These are phyloP conservation scores for Metopia argyrocephala DNA, from an alignment of 2,888 invertebrate genomes.

Conservation along the genomic window DNA sequence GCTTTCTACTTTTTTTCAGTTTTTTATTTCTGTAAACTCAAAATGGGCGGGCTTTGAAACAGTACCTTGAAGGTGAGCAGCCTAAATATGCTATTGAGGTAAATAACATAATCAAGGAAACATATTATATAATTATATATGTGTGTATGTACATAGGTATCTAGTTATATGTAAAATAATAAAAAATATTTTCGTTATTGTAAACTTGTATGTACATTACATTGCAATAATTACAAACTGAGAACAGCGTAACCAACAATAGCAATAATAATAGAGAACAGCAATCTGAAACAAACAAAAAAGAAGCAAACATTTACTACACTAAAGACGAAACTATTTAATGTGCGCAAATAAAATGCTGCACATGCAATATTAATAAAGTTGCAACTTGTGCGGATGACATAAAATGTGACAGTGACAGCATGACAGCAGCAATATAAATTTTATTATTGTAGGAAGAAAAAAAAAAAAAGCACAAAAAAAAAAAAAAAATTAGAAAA, in stretches of 20 bases:
- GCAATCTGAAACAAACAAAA: not conserved
- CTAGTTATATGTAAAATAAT: too few relatives aligned
- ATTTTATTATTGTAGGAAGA: conserved; percentile 40
- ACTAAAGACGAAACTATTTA: conserved; percentile 65
- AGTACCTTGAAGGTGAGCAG: too few relatives aligned
- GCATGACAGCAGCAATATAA: conserved; percentile 38
- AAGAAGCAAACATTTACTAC: not conserved
- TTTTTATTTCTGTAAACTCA: too few relatives aligned
- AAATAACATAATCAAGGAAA: too few relatives aligned
- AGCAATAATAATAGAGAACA: not conserved
- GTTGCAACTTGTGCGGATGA: conserved; percentile 67
- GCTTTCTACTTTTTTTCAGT: too few relatives aligned
- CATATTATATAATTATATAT: too few relatives aligned
- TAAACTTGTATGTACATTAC: conserved; percentile 10
- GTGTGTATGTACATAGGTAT: too few relatives aligned
- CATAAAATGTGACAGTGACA: conserved; percentile 52
- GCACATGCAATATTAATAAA: conserved; percentile 65
- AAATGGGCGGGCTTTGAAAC: too few relatives aligned
- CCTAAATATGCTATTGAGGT: too few relatives aligned
- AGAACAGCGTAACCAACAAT: not conserved
- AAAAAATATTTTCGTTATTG: not conserved
- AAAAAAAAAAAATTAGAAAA: conserved; percentile 26
- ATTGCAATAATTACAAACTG: conserved; percentile 7
- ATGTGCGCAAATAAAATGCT: conserved; percentile 71
- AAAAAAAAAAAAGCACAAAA: too few relatives aligned